Evolutionary conservation across 2,888 invertebrate species (phyloP).

Genomic region (Agrilus biguttatus): DNA sequence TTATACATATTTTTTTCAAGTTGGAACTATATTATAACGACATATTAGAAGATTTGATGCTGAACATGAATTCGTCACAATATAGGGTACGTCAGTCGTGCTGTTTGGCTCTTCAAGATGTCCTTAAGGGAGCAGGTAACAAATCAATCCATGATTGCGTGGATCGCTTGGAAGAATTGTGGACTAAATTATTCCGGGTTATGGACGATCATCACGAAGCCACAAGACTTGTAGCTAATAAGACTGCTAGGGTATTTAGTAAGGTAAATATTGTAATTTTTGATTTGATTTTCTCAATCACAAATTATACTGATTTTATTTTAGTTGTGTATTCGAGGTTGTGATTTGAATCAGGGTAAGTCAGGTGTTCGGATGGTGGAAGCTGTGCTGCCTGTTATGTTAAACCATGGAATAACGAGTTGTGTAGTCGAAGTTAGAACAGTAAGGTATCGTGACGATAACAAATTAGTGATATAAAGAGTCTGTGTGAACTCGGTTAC

Average conservation of each 20-base stretch:
- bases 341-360: constrained; percentile 57
- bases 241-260: constrained; percentile 54
- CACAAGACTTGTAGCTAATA: constrained; percentile 59
- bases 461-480: neutral
- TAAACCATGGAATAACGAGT: constrained; percentile 68
- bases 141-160: constrained; percentile 28
- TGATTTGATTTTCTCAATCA: constrained; percentile 2
- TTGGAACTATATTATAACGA: constrained; percentile 68
- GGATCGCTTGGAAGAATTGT: constrained; percentile 44
- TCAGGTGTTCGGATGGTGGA: constrained; percentile 56
- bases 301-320: constrained; percentile 13
- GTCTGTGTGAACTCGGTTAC: constrained; percentile 9
- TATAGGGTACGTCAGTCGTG: constrained; percentile 88
- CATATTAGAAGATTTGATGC: constrained; percentile 65
- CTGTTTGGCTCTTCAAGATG: constrained; percentile 74
- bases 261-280: constrained; percentile 38
- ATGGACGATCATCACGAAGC: constrained; percentile 93
- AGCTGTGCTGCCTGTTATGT: constrained; percentile 63
- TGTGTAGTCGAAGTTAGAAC: constrained; percentile 64
- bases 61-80: constrained; percentile 68
- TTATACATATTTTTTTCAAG: constrained; percentile 36
- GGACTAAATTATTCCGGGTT: constrained; percentile 74
- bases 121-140: constrained; percentile 48
- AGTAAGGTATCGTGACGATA: constrained; percentile 41
- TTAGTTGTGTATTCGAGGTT: constrained; percentile 55